Percentiles rank a stretch among this genome's conserved stretches.
Conservation (phyloP, 2,797 vertebrate species). For the Denticeps clupeoides region DNA sequence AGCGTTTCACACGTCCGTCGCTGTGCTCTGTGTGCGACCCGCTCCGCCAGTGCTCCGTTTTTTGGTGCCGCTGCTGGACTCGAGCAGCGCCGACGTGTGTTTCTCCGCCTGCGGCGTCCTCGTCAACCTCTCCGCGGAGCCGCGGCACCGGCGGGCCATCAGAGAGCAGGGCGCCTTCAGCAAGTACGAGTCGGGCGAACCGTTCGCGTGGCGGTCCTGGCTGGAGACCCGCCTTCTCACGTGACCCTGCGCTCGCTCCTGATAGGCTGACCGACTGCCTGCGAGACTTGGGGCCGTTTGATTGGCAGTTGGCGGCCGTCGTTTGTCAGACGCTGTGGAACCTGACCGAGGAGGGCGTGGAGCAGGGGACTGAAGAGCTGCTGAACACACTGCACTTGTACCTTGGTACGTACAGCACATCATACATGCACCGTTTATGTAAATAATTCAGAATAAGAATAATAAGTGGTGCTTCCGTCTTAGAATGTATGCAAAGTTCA, state of each 20-base stretch:
- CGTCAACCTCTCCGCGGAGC: constrained; percentile 79
- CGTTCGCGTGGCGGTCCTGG: no score
- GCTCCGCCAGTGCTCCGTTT: constrained; percentile 77
- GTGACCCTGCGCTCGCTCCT: not conserved
- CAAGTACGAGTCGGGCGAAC: constrained; percentile 66
- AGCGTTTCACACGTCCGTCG: not conserved
- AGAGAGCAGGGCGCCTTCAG: constrained; percentile 61
- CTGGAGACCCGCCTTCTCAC: no score
- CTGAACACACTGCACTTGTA: constrained; percentile 57
- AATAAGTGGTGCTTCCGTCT: not conserved
- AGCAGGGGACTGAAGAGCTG: constrained; percentile 44
- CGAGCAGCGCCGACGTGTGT: constrained; percentile 77
- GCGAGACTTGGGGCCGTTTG: constrained; percentile 73
- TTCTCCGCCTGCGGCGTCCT: constrained; percentile 89
- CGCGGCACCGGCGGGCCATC: constrained; percentile 57
- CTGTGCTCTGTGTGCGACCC: constrained; percentile 32
- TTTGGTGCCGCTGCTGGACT: constrained; percentile 75
- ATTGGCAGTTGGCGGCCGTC: constrained; percentile 86
- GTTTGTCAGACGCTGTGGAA: constrained; percentile 93
- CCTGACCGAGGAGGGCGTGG: constrained; percentile 54
- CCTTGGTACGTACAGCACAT: constrained; percentile 58
- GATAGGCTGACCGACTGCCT: constrained; percentile 82
- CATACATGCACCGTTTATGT: constrained; percentile 21
- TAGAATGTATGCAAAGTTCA: no score
- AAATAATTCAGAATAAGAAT: no score